Evolutionary conservation across 1,140 invertebrate genomes (phyloP), one percentile per base, ranked within the genome.

Genomic region (Drosophila kepulauana): DNA sequence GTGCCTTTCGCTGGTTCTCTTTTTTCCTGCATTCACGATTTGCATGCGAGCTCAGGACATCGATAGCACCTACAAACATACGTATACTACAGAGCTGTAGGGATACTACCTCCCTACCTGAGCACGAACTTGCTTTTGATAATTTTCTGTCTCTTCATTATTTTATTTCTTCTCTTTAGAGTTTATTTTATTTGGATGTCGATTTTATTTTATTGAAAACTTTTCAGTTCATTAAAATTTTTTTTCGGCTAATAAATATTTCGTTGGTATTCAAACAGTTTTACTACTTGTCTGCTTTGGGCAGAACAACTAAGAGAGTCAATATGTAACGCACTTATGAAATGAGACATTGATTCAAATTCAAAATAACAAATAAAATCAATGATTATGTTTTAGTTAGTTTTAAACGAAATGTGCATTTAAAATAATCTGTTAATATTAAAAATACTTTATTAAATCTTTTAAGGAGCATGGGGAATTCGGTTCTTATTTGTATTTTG

Each of bases 231-330:
- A 87, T 87, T 87, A 87, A 87, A 87, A 87, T 87, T 85, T 87
- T 76, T 82, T 87, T 86, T 88, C 62, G 76, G 76, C 79, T 87
- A 87, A 87, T 87, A 87, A 87, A 87, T 87, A 87, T 87, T 71
- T 70, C 16, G 30, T 56, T 57, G 38, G 30, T 49, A 76, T 66
- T 48, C 51, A 61, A 35, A 67, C 28, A 41, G 63, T 48, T 57
- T 48, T 72, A 66, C 41, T 46, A 7, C 13, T 10, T 28, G 52
- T n/a, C 54, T 20, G 70, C 57, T 20, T 16, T 33, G 30, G 62
- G 52, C 3, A 20, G 2, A 28, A n/a, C n/a, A 15, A 16, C 13
- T 20, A 48, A 59, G 1, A 38, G 13, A 30, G 5, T 8, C 16
- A 6, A 13, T 7, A 41, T 30, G 20, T 16, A 16, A 43, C 20